phyloP scores from a whole-genome alignment of 2,888 invertebrate species.

The Pollenia labialis region DNA sequence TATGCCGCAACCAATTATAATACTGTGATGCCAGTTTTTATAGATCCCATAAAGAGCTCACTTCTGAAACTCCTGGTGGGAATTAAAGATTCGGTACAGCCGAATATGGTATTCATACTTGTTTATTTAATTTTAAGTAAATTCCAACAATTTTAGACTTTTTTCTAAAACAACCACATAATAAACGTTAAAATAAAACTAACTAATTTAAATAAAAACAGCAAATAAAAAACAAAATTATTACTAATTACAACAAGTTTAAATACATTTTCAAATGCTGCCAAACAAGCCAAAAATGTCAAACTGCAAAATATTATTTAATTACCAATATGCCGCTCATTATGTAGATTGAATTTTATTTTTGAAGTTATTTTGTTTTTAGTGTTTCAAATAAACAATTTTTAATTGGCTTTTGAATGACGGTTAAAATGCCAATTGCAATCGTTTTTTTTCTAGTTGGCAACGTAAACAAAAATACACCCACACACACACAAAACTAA shows the following conservation, averaged over 20 bases:
- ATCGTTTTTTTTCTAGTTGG: not conserved
- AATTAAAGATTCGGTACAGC: no score
- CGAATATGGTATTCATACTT: no score
- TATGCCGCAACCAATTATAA: no score
- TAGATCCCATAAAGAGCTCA: no score
- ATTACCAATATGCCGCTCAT: slow-evolving; percentile 27
- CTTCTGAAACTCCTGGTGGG: no score
- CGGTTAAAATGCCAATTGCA: slow-evolving; percentile 43
- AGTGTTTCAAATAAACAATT: slow-evolving; percentile 39
- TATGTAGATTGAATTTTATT: not conserved
- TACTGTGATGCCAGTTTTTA: no score
- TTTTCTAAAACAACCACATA: slow-evolving; percentile 1
- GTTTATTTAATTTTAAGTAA: no score
- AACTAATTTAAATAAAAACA: not conserved
- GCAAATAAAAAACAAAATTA: not conserved
- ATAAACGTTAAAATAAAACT: slow-evolving; percentile 4
- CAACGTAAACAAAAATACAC: not conserved
- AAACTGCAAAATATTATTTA: slow-evolving; percentile 2
- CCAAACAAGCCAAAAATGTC: not conserved
- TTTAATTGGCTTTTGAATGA: slow-evolving; percentile 54
- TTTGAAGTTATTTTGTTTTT: not conserved
- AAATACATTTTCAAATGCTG: not conserved
- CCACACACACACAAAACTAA: slow-evolving; percentile 1
- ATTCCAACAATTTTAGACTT: not conserved
- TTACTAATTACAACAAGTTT: slow-evolving; percentile 12